Percentiles rank a stretch among this genome's conserved stretches.
These are phyloP conservation scores for Paedocypris micromegethes DNA, from an alignment of 2,797 vertebrate species.

Conservation along the genomic window DNA sequence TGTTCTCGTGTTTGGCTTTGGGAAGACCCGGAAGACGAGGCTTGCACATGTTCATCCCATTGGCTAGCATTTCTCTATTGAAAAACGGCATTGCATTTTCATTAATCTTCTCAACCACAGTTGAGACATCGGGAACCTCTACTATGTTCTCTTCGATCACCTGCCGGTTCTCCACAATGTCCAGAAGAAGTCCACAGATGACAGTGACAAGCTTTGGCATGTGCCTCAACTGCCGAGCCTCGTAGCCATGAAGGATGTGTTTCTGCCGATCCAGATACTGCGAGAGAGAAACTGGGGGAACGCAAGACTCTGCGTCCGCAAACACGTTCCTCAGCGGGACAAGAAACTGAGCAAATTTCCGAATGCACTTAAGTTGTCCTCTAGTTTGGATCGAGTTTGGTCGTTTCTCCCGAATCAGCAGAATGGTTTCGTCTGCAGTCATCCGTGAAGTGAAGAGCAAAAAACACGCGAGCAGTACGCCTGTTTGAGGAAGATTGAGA, in stretches of 20 bases:
- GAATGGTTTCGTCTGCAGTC: constrained; percentile 90
- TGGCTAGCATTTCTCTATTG: constrained; percentile 58
- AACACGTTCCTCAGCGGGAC: constrained; percentile 84
- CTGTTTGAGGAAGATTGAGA: constrained; percentile 57
- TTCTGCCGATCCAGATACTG: constrained; percentile 89
- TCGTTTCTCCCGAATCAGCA: constrained; percentile 86
- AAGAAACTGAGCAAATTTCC: constrained; percentile 87
- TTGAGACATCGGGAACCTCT: constrained; percentile 72
- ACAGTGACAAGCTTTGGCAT: constrained; percentile 87
- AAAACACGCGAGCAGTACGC: constrained; percentile 91
- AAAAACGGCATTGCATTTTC: constrained; percentile 64
- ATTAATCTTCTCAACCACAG: constrained; percentile 76
- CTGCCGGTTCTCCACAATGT: constrained; percentile 84
- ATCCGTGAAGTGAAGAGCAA: constrained; percentile 86
- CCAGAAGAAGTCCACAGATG: constrained; percentile 78
- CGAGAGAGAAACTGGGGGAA: constrained; percentile 75
- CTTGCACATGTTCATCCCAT: constrained; percentile 41
- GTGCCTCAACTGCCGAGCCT: constrained; percentile 82
- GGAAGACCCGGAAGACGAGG: constrained; percentile 62
- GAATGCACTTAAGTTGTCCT: constrained; percentile 83
- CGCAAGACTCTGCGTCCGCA: constrained; percentile 75
- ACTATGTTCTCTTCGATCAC: constrained; percentile 77
- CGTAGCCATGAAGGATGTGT: constrained; percentile 85
- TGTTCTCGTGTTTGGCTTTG: constrained; percentile 60
- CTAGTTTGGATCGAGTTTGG: constrained; percentile 92